These are phyloP conservation scores for Leucozona laternaria DNA, from an alignment of 2,888 invertebrate genomes.

Conservation along the genomic window DNA sequence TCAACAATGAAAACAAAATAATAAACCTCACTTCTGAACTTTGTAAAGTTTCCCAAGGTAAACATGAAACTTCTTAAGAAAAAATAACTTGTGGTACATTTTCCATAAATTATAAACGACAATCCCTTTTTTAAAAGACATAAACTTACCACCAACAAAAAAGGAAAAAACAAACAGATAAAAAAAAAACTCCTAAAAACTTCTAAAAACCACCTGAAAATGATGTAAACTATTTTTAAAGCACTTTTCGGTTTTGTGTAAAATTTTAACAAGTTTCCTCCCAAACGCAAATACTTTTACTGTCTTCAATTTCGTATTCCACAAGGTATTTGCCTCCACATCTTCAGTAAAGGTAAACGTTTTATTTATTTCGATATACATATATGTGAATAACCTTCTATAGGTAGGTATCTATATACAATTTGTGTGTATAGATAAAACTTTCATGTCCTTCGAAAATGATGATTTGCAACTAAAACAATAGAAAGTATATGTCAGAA, in stretches of 20 bases:
- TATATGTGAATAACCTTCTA: background rate
- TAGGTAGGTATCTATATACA: background rate
- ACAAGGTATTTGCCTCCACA: conserved; percentile 7
- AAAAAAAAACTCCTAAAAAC: background rate
- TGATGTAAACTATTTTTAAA: conserved; percentile 3
- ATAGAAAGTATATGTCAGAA: conserved; percentile 1
- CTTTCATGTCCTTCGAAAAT: conserved; percentile 1
- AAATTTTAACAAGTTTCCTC: conserved; percentile 8
- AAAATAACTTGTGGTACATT: background rate
- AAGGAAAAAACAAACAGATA: background rate
- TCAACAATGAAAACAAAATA: background rate
- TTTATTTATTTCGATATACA: conserved; percentile 23
- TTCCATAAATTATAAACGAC: background rate
- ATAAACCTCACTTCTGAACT: background rate
- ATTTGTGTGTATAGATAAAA: background rate
- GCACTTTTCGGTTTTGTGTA: conserved; percentile 1
- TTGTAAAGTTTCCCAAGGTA: background rate
- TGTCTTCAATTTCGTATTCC: conserved; percentile 23
- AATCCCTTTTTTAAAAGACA: background rate
- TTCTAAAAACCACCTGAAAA: conserved; percentile 4
- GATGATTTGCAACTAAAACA: conserved; percentile 26
- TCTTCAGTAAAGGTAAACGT: background rate
- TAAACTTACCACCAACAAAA: background rate
- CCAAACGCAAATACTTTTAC: conserved; percentile 15
- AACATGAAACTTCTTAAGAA: background rate